Base-by-base conservation (phyloP, 2,888 invertebrate genomes). In the Galeruca laticollis region DNA sequence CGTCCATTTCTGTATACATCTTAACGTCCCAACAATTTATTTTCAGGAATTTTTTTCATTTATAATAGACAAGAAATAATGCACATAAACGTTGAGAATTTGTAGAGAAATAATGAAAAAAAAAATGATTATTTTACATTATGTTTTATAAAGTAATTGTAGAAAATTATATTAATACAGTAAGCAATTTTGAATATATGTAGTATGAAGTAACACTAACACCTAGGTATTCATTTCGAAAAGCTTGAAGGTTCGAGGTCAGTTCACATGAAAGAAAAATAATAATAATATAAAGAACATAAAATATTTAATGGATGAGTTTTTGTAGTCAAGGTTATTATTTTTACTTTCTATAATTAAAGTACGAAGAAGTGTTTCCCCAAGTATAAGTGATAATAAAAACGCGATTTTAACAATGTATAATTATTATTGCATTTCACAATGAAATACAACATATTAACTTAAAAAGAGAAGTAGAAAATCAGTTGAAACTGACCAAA, bases 161-260 rank as follows among this genome's bases (percentile, higher is more conserved):
- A 18, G 15, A 18, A 47, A 47, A 47, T 47, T 47, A 18, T 15
- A 47, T 47, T 9, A 47, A 47, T 15, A 15, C 9, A 47, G 1
- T 47, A 47, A 47, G 18, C 15, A 47, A 18, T 47, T 15, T 47
- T 8, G 8, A 18, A 47, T 15, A 18, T 15, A 15, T 47, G 18
- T 15, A 8, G 15, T 15, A 6, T 15, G 15, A 15, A 47, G 15
- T 5, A n/a, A 43, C 3, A 43, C 3, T 15, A 43, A 43, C 43
- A 43, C 43, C 15, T 43, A n/a, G n/a, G n/a, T n/a, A 47, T 47
- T 47, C 15, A 47, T 47, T 47, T 47, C 2, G 9, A 47, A 43
- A 47, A 47, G 18, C 47, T 47, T 8, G 15, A 47, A 47, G 47
- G 47, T 47, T 18, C 47, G 15, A 43, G 43, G 43, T 43, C 43